Evolutionary conservation across 1,140 invertebrate genomes (phyloP), one percentile per base, ranked within the genome.

Genomic region (Scaptomyza pallida): DNA sequence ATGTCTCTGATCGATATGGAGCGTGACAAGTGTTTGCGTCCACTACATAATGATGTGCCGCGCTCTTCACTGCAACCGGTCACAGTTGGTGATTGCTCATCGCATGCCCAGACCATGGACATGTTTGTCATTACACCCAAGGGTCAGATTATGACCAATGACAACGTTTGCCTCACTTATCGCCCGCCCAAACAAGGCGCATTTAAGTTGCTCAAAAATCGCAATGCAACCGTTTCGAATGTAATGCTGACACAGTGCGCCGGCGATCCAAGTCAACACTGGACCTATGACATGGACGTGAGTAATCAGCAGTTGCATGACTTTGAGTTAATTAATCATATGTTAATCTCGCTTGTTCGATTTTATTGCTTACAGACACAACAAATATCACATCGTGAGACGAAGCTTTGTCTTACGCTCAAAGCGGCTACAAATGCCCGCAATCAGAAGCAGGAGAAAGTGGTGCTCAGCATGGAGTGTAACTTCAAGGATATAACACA

Each of bases 91-190:
- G 90, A 92, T 17, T 90, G 76, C 63, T 91, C 54, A 59, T 89
- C 70, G 0, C 91, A 92, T 62, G 80, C 92, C 16, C 91, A 93
- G 48, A 92, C 94, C 12, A 93, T 93, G 71, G 95, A 97, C 89
- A 94, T 96, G 92, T 97, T 96, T 89, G 94, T 97, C 2, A 94
- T 96, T 81, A 94, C 93, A 1, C 92, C 93, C 41, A 93, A 93
- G 47, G 95, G 95, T 0, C 83, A 91, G 50, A 90, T 91, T 37
- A 91, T 91, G 91, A 90, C 89, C 40, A 91, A 91, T 47, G 89
- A 91, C 37, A 91, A 91, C 52, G 60, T 91, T 0, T 91, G 91
- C 23, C 64, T 91, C 0, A 90, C 91, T 1, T 86, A 90, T 41
- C 78, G 78, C 5, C 68, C 81, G 21, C 74, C 78, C 5, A 90